A percentile compares a stretch with the other conserved stretches of the same genome.
These are phyloP conservation scores for Planococcus citri DNA, from an alignment of 1,140 invertebrate species.

Conservation along the genomic window DNA sequence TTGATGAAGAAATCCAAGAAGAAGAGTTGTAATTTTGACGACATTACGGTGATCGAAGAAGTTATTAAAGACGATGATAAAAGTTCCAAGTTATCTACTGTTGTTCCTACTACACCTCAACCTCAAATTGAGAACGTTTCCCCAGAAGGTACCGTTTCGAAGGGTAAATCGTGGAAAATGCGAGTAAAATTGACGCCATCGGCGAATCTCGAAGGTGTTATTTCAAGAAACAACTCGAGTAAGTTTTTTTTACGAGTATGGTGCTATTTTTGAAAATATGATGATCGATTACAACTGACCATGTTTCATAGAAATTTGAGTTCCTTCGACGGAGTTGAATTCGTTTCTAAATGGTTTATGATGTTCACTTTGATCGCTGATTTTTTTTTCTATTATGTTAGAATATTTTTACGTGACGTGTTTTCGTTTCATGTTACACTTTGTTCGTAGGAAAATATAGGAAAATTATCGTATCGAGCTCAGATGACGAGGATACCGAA, in stretches of 20 bases:
- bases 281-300: background rate
- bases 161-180: background rate
- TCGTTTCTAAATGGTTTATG: background rate
- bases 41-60: background rate
- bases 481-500: no score
- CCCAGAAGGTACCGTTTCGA: background rate
- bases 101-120: background rate
- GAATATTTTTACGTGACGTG: no score
- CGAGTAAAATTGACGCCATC: background rate
- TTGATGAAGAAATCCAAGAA: background rate
- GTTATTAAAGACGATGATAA: background rate
- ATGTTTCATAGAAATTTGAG: background rate
- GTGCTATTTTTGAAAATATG: background rate
- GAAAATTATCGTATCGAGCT: background rate
- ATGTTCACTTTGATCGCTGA: slow-evolving; percentile 20
- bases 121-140: background rate
- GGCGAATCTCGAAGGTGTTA: background rate
- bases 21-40: background rate
- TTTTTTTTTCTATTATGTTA: background rate
- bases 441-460: background rate
- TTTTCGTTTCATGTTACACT: no score
- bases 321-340: background rate
- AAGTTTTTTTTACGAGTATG: background rate
- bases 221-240: background rate
- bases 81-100: background rate